These are phyloP conservation scores for Diarsia brunnea DNA, from an alignment of 2,888 invertebrate species.

Conservation along the genomic window DNA sequence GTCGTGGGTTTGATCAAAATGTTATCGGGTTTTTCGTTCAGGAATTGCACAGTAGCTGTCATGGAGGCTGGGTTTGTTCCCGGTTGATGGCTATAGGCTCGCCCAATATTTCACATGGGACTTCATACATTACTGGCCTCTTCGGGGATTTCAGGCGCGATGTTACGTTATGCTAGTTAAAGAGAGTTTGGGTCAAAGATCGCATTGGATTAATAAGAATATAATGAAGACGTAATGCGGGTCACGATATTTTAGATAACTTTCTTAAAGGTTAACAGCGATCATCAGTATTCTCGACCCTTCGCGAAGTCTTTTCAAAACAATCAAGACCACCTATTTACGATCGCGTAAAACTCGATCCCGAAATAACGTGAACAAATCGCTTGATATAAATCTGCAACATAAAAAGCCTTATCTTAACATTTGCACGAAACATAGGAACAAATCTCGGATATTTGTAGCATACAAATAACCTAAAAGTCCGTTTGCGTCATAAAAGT, in stretches of 20 bases:
- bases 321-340: conserved; percentile 53
- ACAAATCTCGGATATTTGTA: conserved; percentile 79
- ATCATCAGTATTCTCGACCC: conserved; percentile 14
- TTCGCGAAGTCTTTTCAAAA: conserved; percentile 37
- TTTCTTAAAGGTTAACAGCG: neutral
- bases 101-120: too few relatives aligned
- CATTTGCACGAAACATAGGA: conserved; percentile 71
- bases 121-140: too few relatives aligned
- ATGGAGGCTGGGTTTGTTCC: too few relatives aligned
- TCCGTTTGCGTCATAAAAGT: conserved; percentile 86
- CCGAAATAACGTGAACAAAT: conserved; percentile 68
- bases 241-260: neutral
- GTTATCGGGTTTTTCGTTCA: too few relatives aligned
- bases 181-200: neutral
- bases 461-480: conserved; percentile 85
- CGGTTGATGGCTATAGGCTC: too few relatives aligned
- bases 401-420: conserved; percentile 72
- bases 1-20: too few relatives aligned
- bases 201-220: neutral
- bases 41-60: too few relatives aligned
- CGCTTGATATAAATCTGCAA: conserved; percentile 69
- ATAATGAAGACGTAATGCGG: neutral
- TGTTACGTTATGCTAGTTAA: too few relatives aligned
- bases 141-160: too few relatives aligned
- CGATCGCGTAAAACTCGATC: conserved; percentile 59